Evolutionary conservation across 2,797 vertebrate genomes (phyloP).

Genomic region (Trichosurus vulpecula): DNA sequence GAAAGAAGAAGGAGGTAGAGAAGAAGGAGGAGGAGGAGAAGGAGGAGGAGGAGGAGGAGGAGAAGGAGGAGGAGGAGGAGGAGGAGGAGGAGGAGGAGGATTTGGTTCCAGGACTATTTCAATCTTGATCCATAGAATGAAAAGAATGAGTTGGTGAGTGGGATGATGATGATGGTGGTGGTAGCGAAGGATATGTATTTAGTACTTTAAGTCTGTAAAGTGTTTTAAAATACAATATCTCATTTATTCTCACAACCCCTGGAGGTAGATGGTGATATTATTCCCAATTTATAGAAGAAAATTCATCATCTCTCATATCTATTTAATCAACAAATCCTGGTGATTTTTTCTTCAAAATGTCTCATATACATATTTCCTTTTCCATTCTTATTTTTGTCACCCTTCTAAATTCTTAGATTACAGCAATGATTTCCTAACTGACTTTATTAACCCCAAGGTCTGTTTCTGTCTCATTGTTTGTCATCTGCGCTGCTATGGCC

Average conservation of each 20-base stretch:
- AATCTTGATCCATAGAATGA: background rate
- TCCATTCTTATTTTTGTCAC: background rate
- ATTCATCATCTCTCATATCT: background rate
- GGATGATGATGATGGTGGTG: too few relatives aligned
- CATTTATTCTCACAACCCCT: too few relatives aligned
- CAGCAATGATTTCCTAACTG: background rate
- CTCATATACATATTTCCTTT: background rate
- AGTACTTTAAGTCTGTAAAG: too few relatives aligned
- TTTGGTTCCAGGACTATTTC: too few relatives aligned
- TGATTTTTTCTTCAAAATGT: slow-evolving; percentile 26
- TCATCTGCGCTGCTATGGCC: background rate
- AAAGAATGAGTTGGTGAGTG: background rate
- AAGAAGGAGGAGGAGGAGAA: too few relatives aligned
- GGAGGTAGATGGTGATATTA: too few relatives aligned
- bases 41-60: background rate
- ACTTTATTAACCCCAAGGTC: background rate
- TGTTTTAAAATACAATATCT: too few relatives aligned
- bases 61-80: too few relatives aligned
- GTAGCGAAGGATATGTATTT: too few relatives aligned
- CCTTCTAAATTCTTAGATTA: background rate
- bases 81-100: background rate
- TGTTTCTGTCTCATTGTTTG: background rate
- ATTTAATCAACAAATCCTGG: background rate
- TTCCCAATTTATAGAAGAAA: too few relatives aligned
- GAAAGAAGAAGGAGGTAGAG: too few relatives aligned